Evolutionary conservation across 2,113 vertebrate species (phyloP).

Genomic region (Prunella himalayana): DNA sequence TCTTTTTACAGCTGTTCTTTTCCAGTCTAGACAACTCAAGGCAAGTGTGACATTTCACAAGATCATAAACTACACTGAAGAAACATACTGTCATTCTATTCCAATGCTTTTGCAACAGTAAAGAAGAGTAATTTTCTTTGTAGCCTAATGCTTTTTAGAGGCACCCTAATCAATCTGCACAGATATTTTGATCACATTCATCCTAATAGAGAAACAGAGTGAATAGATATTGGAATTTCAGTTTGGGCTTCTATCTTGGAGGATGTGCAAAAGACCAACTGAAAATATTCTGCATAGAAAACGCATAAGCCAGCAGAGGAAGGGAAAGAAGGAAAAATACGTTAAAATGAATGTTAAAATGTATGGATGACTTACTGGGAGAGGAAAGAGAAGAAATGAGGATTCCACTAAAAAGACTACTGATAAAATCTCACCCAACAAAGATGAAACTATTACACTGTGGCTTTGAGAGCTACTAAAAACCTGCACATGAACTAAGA

Average conservation of each 20-base stretch:
- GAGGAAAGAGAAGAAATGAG: not conserved
- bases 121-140: not conserved
- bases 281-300: not conserved
- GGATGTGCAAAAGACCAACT: not conserved
- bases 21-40: constrained; percentile 30
- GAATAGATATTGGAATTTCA: not conserved
- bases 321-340: not conserved
- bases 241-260: not conserved
- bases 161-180: not conserved
- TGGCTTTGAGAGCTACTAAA: not conserved
- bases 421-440: not conserved
- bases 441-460: not conserved
- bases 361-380: not conserved
- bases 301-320: not conserved
- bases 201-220: not conserved
- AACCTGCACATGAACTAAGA: not conserved
- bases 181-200: not conserved
- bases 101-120: not conserved
- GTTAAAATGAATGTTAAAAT: not conserved
- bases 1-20: constrained; percentile 34
- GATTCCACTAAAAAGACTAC: not conserved
- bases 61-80: not conserved
- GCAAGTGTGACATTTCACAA: constrained; percentile 35
- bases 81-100: not conserved
- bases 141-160: not conserved